Conservation (phyloP, 2,888 invertebrate species). For the Rugalucina vietnamica region DNA sequence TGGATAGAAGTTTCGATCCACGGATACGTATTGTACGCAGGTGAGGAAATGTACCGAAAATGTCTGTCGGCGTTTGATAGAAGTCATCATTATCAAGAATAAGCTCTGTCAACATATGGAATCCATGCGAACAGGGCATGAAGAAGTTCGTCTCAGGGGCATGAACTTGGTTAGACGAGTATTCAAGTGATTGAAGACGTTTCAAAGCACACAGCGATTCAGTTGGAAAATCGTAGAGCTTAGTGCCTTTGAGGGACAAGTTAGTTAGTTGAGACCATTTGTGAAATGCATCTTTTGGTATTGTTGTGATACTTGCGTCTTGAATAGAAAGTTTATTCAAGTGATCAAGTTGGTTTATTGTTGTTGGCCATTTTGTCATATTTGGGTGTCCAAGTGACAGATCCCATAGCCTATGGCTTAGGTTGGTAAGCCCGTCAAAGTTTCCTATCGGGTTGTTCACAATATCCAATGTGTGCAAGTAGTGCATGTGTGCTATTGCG, state of each 20-base stretch:
- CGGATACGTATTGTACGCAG: not conserved
- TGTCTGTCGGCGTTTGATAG: not conserved
- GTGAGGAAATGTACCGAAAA: not conserved
- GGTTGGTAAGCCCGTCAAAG: not conserved
- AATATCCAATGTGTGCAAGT: not conserved
- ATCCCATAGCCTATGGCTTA: not conserved
- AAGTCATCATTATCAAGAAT: not conserved
- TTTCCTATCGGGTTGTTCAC: not conserved
- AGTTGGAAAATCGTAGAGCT: not conserved
- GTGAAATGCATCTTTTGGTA: not conserved
- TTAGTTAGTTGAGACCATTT: not conserved
- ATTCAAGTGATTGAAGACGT: not conserved
- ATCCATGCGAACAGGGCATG: not conserved
- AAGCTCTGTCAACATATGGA: not conserved
- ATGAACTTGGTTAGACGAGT: not conserved
- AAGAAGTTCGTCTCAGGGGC: not conserved
- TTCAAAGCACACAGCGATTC: not conserved
- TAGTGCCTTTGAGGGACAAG: not conserved
- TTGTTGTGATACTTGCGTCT: not conserved
- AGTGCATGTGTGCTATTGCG: not conserved
- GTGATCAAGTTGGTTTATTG: not conserved
- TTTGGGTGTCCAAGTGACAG: not conserved
- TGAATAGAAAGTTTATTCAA: not conserved
- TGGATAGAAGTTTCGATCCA: not conserved
- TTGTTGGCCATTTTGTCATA: not conserved